A percentile compares a stretch with the other conserved stretches of the same genome.
phyloP scores from a whole-genome alignment of 2,113 vertebrate genomes.

The Elachura formosa region DNA sequence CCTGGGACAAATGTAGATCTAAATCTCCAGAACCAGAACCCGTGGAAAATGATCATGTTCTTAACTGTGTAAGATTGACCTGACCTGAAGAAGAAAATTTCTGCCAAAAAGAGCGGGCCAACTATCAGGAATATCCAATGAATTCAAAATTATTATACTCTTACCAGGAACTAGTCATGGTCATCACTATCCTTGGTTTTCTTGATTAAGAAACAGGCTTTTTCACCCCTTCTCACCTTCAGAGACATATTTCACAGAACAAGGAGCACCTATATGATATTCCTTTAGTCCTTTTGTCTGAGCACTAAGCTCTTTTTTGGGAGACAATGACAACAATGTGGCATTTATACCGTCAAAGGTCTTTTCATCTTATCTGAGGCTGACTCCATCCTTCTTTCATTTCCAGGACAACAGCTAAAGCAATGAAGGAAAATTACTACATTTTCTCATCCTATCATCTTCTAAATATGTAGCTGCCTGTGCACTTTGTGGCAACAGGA shows the following conservation, averaged over 20 bases:
- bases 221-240: not conserved
- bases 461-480: not conserved
- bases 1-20: not conserved
- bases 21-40: not conserved
- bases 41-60: not conserved
- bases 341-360: not conserved
- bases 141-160: not conserved
- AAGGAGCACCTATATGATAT: rapidly evolving
- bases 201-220: not conserved
- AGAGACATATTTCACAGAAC: not conserved
- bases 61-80: not conserved
- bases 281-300: not conserved
- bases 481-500: not conserved
- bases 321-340: not conserved
- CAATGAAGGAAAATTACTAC: not conserved
- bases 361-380: not conserved
- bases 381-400: not conserved
- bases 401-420: not conserved
- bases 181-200: not conserved
- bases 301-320: not conserved
- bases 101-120: not conserved
- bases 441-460: not conserved
- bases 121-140: not conserved
- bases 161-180: not conserved
- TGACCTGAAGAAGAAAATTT: not conserved